Base-by-base conservation (phyloP, 2,113 vertebrate genomes). In the Sinocyclocheilus rhinocerous region DNA sequence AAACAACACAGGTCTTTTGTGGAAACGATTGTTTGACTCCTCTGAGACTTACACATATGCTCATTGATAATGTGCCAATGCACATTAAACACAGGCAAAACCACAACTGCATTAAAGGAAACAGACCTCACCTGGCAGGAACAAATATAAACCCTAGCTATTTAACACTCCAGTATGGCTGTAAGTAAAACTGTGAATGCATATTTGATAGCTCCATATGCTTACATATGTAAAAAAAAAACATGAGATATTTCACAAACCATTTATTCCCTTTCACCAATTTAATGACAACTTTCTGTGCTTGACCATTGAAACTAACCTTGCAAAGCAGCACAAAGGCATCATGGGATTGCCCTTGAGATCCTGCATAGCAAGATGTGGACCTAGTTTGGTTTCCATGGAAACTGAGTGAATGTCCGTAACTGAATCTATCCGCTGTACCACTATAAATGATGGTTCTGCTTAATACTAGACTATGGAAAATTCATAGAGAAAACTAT, bases 311-410 rank as follows among this genome's bases (percentile, higher is more conserved):
- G 79, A 86, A 84, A 57, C 57, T 29, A 61, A 72, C 52, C 36
- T 81, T 85, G 50, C 50, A 85, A 24, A 83, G 59, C n/a, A 29
- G 29, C 80, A 84, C n/a, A 78, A 13, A 69, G 52, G 70, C 76
- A 84, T 73, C 50, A 70, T 61, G 59, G 70, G 78, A 86, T 72
- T 89, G 85, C 89, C 89, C 86, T 90, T 91, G 90, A 84, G 39
- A 77, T 75, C 29, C 75, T 42, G 59, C 50, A 84, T 86, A 39
- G 59, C 16, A 88, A 24, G 29, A 69, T 79, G 11, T 81, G 29
- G 63, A 86, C 70, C 63, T 26, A 52, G 81, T 67, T 85, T n/a
- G 6, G 88, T 90, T 88, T 87, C 89, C 86, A 90, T 89, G 83
- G 89, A 90, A 89, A 91, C 89, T 78, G 83, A 84, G 29, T 76